These are phyloP conservation scores for Electrona antarctica DNA, from an alignment of 2,113 vertebrate species.

Conservation along the genomic window DNA sequence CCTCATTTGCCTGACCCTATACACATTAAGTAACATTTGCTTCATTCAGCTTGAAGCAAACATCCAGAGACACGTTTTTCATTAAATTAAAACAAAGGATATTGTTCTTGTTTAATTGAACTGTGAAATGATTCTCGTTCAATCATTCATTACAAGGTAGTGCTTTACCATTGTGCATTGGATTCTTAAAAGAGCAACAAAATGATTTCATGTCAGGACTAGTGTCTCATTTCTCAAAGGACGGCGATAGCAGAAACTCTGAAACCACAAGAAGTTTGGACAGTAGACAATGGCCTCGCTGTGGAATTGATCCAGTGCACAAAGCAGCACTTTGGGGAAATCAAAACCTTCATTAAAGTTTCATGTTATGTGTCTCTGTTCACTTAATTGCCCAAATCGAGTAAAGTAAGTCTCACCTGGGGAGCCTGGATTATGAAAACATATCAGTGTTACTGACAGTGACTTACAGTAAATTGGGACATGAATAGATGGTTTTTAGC, in stretches of 20 bases:
- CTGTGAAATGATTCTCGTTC: too few relatives aligned
- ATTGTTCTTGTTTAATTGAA: too few relatives aligned
- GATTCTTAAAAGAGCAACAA: constrained; percentile 4
- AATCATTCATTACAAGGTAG: too few relatives aligned
- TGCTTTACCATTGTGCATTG: not conserved
- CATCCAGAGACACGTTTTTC: too few relatives aligned
- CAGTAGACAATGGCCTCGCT: constrained; percentile 44
- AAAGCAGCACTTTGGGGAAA: constrained; percentile 72
- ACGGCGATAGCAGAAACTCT: constrained; percentile 24
- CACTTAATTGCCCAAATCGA: constrained; percentile 52
- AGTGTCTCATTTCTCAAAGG: constrained; percentile 35
- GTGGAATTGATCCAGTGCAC: constrained; percentile 67
- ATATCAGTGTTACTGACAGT: constrained; percentile 25
- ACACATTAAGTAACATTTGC: not conserved
- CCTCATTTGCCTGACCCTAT: too few relatives aligned
- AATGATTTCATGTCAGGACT: constrained; percentile 51
- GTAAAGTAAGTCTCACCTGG: constrained; percentile 50
- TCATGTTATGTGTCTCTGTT: constrained; percentile 69
- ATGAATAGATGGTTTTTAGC: not conserved
- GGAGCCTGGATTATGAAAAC: constrained; percentile 39
- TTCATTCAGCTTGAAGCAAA: not conserved
- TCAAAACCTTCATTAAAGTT: constrained; percentile 78
- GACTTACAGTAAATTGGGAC: not conserved
- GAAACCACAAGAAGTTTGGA: constrained; percentile 22
- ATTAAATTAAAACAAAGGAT: too few relatives aligned